phyloP scores from a whole-genome alignment of 2,797 vertebrate species.

The Molossus alvarezi region DNA sequence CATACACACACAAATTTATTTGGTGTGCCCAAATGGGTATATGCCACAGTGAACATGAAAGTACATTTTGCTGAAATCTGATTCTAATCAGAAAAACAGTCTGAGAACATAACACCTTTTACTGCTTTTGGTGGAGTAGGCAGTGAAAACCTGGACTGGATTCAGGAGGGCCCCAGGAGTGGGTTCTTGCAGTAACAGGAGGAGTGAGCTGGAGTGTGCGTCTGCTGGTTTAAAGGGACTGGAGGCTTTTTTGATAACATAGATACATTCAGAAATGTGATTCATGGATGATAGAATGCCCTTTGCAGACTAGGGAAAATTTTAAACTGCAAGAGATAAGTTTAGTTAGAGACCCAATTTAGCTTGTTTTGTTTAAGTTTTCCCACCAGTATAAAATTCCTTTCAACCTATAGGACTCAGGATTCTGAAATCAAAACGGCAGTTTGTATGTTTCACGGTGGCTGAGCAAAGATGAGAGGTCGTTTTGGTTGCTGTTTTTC shows the following conservation, averaged over 20 bases:
- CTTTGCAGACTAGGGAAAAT: conserved; percentile 39
- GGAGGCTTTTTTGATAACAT: conserved; percentile 43
- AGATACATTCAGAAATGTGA: conserved; percentile 39
- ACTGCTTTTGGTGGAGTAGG: background rate
- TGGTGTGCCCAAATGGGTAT: background rate
- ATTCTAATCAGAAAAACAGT: conserved; percentile 36
- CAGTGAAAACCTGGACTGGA: conserved; percentile 81
- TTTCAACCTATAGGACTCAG: background rate
- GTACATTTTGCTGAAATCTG: conserved; percentile 37
- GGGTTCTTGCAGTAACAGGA: background rate
- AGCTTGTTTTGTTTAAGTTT: conserved; percentile 63
- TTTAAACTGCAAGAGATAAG: background rate
- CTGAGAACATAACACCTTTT: conserved; percentile 23
- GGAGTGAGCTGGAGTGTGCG: background rate
- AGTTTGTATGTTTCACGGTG: background rate
- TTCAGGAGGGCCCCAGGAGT: background rate
- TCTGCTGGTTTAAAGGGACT: background rate
- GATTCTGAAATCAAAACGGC: conserved; percentile 14
- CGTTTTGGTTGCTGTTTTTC: background rate
- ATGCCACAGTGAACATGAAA: background rate
- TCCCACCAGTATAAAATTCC: conserved; percentile 66
- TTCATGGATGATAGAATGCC: background rate
- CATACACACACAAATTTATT: no score
- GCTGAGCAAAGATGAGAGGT: conserved; percentile 3
- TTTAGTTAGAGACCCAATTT: conserved; percentile 62